Evolutionary conservation across 2,113 vertebrate species (phyloP).

Genomic region (Pseudorhombus dupliciocellatus): DNA sequence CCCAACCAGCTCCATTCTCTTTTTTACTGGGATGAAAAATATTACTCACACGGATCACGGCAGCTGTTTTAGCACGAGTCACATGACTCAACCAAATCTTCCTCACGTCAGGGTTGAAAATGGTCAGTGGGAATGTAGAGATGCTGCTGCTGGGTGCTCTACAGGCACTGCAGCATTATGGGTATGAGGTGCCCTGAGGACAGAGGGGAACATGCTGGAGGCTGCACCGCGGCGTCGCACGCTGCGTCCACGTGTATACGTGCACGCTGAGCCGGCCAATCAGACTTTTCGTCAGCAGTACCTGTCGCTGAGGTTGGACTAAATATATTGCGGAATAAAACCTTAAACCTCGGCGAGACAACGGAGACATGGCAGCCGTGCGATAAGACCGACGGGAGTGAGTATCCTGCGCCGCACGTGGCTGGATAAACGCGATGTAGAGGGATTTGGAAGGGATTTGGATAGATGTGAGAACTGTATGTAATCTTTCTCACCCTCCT

Average conservation of each 20-base stretch:
- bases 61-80: neutral
- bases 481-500: conserved; percentile 80
- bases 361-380: conserved; percentile 62
- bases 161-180: conserved; percentile 1
- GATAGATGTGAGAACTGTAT: conserved; percentile 80
- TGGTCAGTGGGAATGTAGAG: too few species aligned
- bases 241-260: conserved; percentile 34
- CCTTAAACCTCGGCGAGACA: conserved; percentile 61
- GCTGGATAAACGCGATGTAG: conserved; percentile 82
- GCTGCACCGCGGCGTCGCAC: conserved; percentile 41
- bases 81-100: neutral
- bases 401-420: conserved; percentile 68
- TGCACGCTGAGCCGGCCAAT: neutral
- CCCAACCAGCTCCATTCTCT: neutral
- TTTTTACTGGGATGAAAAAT: neutral
- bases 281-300: neutral
- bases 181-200: conserved; percentile 28
- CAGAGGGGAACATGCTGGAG: conserved; percentile 46
- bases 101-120: neutral
- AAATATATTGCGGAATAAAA: conserved; percentile 45
- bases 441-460: conserved; percentile 81
- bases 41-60: neutral
- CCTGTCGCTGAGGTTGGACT: conserved; percentile 20
- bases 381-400: conserved; percentile 75
- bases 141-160: neutral